Conservation (phyloP, 2,888 invertebrate species). For the Trichacis sp. region DNA sequence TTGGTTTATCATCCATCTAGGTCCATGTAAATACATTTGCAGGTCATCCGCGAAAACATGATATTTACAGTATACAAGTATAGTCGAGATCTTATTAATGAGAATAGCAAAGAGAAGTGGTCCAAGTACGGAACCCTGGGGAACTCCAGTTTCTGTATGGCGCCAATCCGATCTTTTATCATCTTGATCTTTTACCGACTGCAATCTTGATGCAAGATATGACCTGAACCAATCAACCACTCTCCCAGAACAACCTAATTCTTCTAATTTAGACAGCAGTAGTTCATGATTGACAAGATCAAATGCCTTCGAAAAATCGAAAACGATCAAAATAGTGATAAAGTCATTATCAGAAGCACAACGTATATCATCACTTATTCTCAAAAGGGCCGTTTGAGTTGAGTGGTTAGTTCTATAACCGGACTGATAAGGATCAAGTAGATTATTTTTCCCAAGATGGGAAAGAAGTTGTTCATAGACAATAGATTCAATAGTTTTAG, state of each 20-base stretch:
- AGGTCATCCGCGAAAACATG: constrained; percentile 30
- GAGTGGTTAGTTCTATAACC: background rate
- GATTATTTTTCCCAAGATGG: background rate
- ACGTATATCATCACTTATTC: constrained; percentile 47
- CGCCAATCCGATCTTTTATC: background rate
- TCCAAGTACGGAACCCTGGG: constrained; percentile 24
- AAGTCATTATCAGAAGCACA: constrained; percentile 40
- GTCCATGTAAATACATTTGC: constrained; percentile 12
- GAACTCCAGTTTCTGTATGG: constrained; percentile 5
- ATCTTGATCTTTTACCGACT: background rate
- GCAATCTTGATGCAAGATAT: constrained; percentile 9
- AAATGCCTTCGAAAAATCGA: no score
- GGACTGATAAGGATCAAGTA: constrained; percentile 10
- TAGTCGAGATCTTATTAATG: constrained; percentile 10
- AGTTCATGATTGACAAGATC: constrained; percentile 40
- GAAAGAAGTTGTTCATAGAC: constrained; percentile 3
- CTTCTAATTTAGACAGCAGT: constrained; percentile 5
- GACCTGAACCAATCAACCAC: constrained; percentile 58
- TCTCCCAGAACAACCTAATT: constrained; percentile 61
- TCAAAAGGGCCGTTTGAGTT: constrained; percentile 15
- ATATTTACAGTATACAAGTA: constrained; percentile 6
- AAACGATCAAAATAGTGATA: constrained; percentile 38
- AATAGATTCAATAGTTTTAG: constrained; percentile 10
- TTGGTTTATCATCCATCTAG: no score
- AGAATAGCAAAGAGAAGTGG: constrained; percentile 18